Evolutionary conservation across 2,888 invertebrate species (phyloP), one percentile per base, ranked within the genome.

Genomic region (Platycheirus albimanus): DNA sequence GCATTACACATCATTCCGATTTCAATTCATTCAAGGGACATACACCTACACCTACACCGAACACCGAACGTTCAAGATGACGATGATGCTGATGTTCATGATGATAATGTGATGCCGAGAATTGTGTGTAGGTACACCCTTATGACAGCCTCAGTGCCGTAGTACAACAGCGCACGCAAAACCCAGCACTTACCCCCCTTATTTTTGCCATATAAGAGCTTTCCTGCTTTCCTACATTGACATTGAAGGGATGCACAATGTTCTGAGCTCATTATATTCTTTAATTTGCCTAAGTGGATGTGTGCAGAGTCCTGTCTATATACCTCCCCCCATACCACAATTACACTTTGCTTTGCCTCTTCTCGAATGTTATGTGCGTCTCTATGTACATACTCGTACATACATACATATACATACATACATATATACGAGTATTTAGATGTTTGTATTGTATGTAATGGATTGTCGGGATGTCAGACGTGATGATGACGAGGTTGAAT

Each of bases 261-360:
- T 83, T 78, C 72, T 78, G 77, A 83, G 83, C 83, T 83, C 83
- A 83, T 83, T 84, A 79, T 84, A 84, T 84, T 72, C 74, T 84
- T 84, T 84, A 84, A 84, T 84, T 84, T 84, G 84, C 84, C 84
- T 79, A 75, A 84, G 84, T 84, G 84, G 84, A 84, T 83, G 58
- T 83, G 78, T 83, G 78, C 83, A 83, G 74, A 72, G 67, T 67
- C 63, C 77, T 74, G 66, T 76, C 66, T 71, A 45, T 67, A 52
- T 49, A 36, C 36, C 58, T 20, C 19, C 36, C 36, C 33, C 47
- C 30, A 13, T 47, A 10, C 30, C 17, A 33, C 15, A 38, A 5
- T 38, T 19, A 24, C 15, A 13, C 10, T 6, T 13, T 56, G 13
- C 13, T n/a, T n/a, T n/a, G n/a, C n/a, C 20, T 19, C n/a, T 20